phyloP scores from a whole-genome alignment of 2,113 vertebrate species.

The Aviceda subcristata region DNA sequence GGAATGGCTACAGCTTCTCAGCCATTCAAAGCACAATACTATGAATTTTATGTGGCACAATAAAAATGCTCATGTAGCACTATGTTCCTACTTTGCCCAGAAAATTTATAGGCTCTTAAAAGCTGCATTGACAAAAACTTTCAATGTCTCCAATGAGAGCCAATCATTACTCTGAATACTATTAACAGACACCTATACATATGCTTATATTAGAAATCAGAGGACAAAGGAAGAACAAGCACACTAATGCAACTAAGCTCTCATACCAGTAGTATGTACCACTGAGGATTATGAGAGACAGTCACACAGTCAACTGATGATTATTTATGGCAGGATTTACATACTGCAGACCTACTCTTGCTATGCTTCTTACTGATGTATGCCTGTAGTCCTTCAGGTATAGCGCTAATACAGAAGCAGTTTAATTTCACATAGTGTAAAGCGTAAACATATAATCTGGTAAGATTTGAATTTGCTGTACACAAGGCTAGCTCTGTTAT shows the following conservation, averaged over 20 bases:
- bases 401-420: background rate
- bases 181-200: background rate
- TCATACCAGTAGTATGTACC: background rate
- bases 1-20: background rate
- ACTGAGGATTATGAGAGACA: background rate
- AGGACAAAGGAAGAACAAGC: background rate
- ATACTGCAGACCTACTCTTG: background rate
- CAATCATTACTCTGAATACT: background rate
- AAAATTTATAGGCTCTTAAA: background rate
- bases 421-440: background rate
- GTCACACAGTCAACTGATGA: background rate
- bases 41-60: background rate
- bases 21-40: background rate
- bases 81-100: background rate
- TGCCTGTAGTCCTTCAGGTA: background rate
- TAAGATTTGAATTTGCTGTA: background rate
- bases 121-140: background rate
- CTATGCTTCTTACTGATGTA: background rate
- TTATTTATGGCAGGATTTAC: background rate
- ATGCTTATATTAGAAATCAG: background rate
- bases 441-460: background rate
- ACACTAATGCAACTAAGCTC: background rate
- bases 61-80: background rate
- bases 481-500: background rate
- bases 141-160: background rate